Percentiles rank a stretch among this genome's conserved stretches.
Conservation (phyloP, 2,797 vertebrate species). For the Lemur catta region DNA sequence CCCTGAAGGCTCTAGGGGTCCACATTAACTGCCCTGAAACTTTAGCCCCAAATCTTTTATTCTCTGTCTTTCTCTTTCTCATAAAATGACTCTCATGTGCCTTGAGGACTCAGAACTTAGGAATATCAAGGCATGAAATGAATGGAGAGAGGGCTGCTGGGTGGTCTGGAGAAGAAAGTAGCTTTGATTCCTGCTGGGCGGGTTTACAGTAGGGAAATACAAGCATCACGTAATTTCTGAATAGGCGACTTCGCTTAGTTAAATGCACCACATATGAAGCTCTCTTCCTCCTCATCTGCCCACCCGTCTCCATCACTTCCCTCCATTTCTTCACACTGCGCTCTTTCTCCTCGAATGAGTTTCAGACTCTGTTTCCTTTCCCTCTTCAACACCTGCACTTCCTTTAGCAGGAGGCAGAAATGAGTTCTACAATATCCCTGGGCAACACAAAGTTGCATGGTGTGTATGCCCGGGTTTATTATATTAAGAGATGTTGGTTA, state of each 20-base stretch:
- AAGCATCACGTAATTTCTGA: neutral
- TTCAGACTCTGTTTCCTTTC: neutral
- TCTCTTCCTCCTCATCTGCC: neutral
- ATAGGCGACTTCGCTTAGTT: neutral
- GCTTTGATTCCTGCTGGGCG: neutral
- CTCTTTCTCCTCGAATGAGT: neutral
- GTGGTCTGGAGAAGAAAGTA: neutral
- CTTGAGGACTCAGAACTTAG: neutral
- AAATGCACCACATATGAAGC: neutral
- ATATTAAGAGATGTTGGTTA: neutral
- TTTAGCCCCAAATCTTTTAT: neutral
- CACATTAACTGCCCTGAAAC: neutral
- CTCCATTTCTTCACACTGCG: neutral
- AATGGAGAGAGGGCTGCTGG: accelerated
- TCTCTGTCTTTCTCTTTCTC: neutral
- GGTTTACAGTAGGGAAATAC: neutral
- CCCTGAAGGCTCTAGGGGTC: neutral
- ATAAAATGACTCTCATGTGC: neutral
- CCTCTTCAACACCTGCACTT: neutral
- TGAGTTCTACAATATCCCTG: neutral
- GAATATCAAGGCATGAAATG: neutral
- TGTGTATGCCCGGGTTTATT: neutral
- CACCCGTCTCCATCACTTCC: no score
- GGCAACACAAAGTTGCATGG: neutral
- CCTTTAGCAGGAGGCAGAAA: neutral